Evolutionary conservation across 2,888 invertebrate species (phyloP).

Genomic region (Nomada hirtipes): DNA sequence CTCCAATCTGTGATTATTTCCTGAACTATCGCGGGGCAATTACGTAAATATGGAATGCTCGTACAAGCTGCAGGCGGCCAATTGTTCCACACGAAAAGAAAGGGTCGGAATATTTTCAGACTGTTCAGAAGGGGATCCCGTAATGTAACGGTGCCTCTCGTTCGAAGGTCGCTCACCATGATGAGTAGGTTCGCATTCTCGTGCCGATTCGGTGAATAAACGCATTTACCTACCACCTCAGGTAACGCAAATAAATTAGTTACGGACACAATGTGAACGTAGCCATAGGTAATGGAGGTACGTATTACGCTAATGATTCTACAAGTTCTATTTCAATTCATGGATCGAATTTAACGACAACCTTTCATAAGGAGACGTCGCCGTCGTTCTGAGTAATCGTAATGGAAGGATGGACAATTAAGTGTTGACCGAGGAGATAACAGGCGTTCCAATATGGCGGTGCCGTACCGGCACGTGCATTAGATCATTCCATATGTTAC

Average conservation of each 20-base stretch:
- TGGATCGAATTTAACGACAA: background rate
- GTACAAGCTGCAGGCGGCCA: background rate
- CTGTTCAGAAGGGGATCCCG: slow-evolving; percentile 53
- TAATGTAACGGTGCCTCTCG: slow-evolving; percentile 63
- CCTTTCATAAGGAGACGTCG: background rate
- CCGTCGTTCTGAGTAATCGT: too few relatives aligned
- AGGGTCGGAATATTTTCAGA: slow-evolving; percentile 36
- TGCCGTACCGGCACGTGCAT: slow-evolving; percentile 63
- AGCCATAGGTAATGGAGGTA: too few relatives aligned
- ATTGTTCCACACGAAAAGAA: slow-evolving; percentile 16
- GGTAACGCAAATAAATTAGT: background rate
- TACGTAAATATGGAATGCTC: background rate
- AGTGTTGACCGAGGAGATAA: slow-evolving; percentile 8
- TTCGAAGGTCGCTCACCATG: slow-evolving; percentile 62
- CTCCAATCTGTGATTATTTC: background rate
- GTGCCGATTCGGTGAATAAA: slow-evolving; percentile 33
- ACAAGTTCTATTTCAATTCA: too few relatives aligned
- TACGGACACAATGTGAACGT: background rate
- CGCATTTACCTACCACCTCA: background rate
- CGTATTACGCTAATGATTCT: background rate
- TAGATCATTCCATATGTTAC: slow-evolving; percentile 67
- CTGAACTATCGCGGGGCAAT: too few relatives aligned
- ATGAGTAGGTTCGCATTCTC: slow-evolving; percentile 50
- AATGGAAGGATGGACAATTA: background rate
- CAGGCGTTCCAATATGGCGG: slow-evolving; percentile 52